Base-by-base conservation (phyloP, 2,797 vertebrate species). In the Monodelphis domestica region DNA sequence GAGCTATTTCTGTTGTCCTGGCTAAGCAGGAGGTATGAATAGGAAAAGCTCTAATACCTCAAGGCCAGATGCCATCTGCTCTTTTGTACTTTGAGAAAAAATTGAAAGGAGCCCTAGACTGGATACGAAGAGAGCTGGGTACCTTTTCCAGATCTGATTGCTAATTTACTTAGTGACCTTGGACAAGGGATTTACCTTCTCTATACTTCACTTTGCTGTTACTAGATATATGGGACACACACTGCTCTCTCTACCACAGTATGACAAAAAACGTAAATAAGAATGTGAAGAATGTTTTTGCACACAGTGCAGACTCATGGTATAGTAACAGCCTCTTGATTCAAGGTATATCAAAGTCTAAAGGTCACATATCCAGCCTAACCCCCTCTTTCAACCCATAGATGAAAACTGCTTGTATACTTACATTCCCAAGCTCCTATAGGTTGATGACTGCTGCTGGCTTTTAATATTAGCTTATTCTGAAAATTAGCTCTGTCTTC, bases 281-380 rank as follows among this genome's bases (percentile, higher is more conserved):
- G 63, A 95, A 93, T 63, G 24, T 70, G 84, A n/a, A 92, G 29
- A 84, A 95, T 87, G 11, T 91, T 57, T 91, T 78, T 78, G 17
- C 30, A 56, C 54, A 91, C 94, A 90, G 50, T 92, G 55, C 2
- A 29, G 29, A 26, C 87, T 87, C 78, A 63, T 89, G 78, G 53
- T 90, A 53, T 50, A 57, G 24, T 38, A 51, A 30, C 26, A 54
- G 0, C 89, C 89, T 14, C 91, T 94, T 59, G 89, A 95, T 91
- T 50, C 50, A 51, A 92, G 54, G 90, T 88, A 59, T 51, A 93
- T 21, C 33, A 90, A 92, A 78, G 90, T 90, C 14, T 94, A 84
- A 52, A 92, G 45, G 91, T 95, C 93, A 59, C 57, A 52, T 93
- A 33, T 89, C 26, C n/a, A 88, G 15, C 29, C 21, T 94, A 78